These are phyloP conservation scores for Mobula birostris DNA, from an alignment of 2,113 vertebrate species.

Conservation along the genomic window DNA sequence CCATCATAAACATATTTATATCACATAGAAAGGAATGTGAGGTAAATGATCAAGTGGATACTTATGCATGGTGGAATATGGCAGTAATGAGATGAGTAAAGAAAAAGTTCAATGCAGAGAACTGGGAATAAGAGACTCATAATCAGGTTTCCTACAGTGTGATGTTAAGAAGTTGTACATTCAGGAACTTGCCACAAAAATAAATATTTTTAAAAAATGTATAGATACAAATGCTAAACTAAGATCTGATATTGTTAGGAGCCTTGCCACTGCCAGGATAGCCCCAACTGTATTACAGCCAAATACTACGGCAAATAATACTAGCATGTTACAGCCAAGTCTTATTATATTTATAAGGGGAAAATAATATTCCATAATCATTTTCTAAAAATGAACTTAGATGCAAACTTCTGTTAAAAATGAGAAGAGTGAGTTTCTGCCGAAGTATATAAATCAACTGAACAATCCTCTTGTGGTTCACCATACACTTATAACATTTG, in stretches of 20 bases:
- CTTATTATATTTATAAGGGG: neutral
- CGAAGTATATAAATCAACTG: no score
- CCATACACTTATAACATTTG: neutral
- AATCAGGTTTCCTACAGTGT: neutral
- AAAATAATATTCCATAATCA: neutral
- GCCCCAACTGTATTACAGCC: neutral
- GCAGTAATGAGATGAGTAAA: no score
- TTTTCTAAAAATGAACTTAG: neutral
- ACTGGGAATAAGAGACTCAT: no score
- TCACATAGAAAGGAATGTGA: no score
- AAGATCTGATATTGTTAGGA: neutral
- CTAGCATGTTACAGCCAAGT: neutral
- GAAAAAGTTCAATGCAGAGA: no score
- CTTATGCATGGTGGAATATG: no score
- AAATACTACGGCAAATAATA: no score
- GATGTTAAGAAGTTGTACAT: neutral
- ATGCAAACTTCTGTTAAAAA: neutral
- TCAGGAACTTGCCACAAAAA: neutral
- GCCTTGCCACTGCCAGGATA: neutral
- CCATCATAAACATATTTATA: no score
- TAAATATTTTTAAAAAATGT: neutral
- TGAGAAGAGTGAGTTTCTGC: neutral
- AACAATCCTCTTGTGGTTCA: no score
- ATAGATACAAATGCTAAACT: neutral
- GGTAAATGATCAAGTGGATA: no score